Conservation (phyloP, 1,140 invertebrate species). For the Trichonephila clavata region DNA sequence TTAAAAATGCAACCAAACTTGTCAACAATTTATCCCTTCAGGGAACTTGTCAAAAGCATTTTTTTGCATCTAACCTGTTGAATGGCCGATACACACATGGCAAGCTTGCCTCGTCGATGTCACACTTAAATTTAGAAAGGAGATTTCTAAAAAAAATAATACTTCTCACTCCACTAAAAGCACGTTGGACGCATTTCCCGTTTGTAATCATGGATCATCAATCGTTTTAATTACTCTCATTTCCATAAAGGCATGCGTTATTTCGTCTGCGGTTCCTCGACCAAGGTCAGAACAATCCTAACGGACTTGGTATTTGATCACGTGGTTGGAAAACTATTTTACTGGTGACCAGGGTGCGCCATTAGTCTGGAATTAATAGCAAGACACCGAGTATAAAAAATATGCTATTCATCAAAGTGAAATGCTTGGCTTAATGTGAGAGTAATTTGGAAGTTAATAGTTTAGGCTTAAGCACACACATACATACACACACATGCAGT, state of each 20-base stretch:
- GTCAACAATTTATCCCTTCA: no score
- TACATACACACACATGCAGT: no score
- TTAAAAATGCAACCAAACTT: no score
- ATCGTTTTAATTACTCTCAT: constrained; percentile 28
- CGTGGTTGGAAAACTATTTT: background rate
- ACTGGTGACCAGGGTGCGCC: background rate
- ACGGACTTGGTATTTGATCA: background rate
- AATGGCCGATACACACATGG: background rate
- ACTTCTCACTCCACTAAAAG: background rate
- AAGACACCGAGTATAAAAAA: background rate
- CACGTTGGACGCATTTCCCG: background rate
- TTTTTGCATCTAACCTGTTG: background rate
- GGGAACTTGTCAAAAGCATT: no score
- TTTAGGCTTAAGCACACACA: no score
- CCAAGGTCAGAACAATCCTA: constrained; percentile 16
- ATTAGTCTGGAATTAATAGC: background rate
- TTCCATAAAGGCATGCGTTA: background rate
- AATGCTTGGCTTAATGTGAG: background rate
- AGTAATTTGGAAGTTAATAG: background rate
- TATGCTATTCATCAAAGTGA: background rate
- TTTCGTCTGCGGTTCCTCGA: background rate
- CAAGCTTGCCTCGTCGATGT: background rate
- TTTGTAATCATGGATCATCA: constrained; percentile 4
- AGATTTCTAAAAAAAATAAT: background rate
- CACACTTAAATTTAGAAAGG: constrained; percentile 1